Evolutionary conservation across 2,797 vertebrate species (phyloP).

Genomic region (Neomorphus geoffroyi): DNA sequence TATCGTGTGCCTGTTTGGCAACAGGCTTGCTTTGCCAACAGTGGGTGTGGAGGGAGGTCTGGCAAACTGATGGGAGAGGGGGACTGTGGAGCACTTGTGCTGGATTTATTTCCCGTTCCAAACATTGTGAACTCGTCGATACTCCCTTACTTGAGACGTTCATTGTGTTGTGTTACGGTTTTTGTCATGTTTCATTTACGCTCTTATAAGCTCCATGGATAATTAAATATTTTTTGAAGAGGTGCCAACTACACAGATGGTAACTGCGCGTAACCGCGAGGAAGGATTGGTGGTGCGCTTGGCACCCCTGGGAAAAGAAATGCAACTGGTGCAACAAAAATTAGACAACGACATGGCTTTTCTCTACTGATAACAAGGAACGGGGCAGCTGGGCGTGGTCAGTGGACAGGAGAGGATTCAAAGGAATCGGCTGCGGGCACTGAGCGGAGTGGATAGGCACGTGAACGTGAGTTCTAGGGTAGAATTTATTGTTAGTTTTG

Average conservation of each 20-base stretch:
- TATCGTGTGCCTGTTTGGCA: fast-evolving
- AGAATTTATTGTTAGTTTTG: not conserved
- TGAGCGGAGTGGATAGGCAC: not conserved
- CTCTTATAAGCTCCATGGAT: not conserved
- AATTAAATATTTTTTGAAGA: slow-evolving; percentile 45
- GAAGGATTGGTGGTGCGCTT: not conserved
- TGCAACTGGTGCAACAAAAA: not conserved
- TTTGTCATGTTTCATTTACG: slow-evolving; percentile 15
- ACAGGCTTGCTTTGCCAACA: not conserved
- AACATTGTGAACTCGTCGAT: not conserved
- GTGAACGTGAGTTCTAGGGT: not conserved
- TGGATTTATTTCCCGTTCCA: not conserved
- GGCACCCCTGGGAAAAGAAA: not conserved
- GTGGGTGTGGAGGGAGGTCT: not conserved
- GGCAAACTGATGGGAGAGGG: not conserved
- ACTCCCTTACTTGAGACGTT: not conserved
- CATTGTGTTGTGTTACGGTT: not conserved
- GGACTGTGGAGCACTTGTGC: too few relatives aligned
- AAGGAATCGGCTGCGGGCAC: not conserved
- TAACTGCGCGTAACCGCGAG: not conserved
- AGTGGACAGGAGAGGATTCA: not conserved
- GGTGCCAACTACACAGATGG: slow-evolving; percentile 52
- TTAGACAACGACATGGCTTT: not conserved
- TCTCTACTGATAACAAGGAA: not conserved
- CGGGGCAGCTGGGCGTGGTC: not conserved